Evolutionary conservation across 2,113 vertebrate genomes (phyloP), one percentile per base, ranked within the genome.

Genomic region (Mirza zaza): DNA sequence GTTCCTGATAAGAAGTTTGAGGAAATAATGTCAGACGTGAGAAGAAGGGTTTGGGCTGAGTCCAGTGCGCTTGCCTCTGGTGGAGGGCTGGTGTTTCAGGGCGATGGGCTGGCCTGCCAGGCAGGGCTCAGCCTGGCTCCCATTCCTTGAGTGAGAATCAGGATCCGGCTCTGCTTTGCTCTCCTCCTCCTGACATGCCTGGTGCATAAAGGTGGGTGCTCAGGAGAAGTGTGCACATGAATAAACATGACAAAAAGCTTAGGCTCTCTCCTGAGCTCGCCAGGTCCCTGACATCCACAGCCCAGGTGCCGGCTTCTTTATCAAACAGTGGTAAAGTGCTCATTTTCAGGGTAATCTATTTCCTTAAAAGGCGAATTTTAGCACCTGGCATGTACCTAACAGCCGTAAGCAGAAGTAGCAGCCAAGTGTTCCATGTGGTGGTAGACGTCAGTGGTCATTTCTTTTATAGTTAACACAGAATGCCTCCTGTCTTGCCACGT

Each of bases 391-490:
- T 55, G n/a, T 73, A 45, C 45, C 45, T 94, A 32, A 57, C 10
- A 77, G 67, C 75, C 57, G 55, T 89, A 94, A 93, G 25, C 52
- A 87, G 75, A 87, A 80, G 21, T 6, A 71, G 70, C 45, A 13
- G 23, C 79, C 79, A 97, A 86, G 65, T 95, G 59, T 87, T 88
- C 25, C 42, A 42, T 63, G n/a, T 36, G 20, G 34, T 86, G 34
- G 50, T 86, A 67, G 90, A 52, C 3, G 13, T 83, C 42, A 39
- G 29, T 32, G 81, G 91, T 55, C 80, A 77, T 79, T 92, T 94
- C 70, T 87, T 94, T 89, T 70, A 76, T 36, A 42, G 55, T 32
- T 32, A 82, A 84, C 80, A 90, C 90, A 87, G 73, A 95, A 87
- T 42, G 9, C 80, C 63, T 80, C 90, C 50, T 96, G 70, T 89